These are phyloP conservation scores for Pheosia gnoma DNA, from an alignment of 2,888 invertebrate species.

Conservation along the genomic window DNA sequence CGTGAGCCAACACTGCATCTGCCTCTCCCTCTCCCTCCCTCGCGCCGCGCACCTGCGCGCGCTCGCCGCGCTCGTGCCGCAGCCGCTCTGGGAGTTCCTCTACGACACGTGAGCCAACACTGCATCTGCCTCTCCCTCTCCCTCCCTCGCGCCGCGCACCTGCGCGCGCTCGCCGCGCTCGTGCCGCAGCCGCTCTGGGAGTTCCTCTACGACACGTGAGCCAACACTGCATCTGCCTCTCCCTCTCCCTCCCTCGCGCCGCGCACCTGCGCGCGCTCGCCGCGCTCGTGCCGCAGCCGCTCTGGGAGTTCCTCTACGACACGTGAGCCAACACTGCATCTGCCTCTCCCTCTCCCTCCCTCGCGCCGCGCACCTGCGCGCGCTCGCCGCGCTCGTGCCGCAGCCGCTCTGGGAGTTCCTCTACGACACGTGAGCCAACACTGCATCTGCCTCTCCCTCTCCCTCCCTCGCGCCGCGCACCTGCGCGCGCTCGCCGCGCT, in stretches of 20 bases:
- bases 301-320: conserved; percentile 92
- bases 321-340: conserved; percentile 75
- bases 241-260: conserved; percentile 69
- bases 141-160: conserved; percentile 84
- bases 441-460: too few relatives aligned
- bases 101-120: conserved; percentile 85
- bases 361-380: conserved; percentile 86
- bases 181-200: conserved; percentile 94
- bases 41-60: conserved; percentile 86
- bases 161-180: conserved; percentile 89
- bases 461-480: conserved; percentile 83
- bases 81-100: conserved; percentile 92
- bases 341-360: too few relatives aligned
- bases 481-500: conserved; percentile 89
- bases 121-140: too few relatives aligned
- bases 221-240: conserved; percentile 18
- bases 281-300: conserved; percentile 88
- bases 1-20: conserved; percentile 71
- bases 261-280: conserved; percentile 88
- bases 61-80: conserved; percentile 89
- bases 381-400: conserved; percentile 89
- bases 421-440: conserved; percentile 85
- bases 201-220: conserved; percentile 88
- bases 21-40: too few relatives aligned
- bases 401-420: conserved; percentile 94